Evolutionary conservation across 2,888 invertebrate genomes (phyloP), one percentile per base, ranked within the genome.

Genomic region (Tiphia femorata): DNA sequence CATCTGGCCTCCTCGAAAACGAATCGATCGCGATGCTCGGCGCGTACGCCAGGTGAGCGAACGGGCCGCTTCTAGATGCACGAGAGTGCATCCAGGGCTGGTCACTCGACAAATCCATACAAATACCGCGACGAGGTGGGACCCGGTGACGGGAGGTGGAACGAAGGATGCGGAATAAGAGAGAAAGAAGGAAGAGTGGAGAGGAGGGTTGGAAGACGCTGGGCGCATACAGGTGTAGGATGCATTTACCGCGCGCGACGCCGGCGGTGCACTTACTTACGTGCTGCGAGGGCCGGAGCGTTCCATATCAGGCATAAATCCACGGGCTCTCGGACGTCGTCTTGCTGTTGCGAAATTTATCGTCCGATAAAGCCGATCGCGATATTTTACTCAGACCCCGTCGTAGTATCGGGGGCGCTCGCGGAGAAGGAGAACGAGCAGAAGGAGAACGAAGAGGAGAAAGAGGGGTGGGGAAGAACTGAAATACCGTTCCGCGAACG

Each of bases 291-390:
- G 40, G 21, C 33, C 43, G 38, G 48, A 8, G 30, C 49, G 49
- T n/a, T 33, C 41, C 33, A 49, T 59, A 64, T 64, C 48, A 46
- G 37, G 37, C 50, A 59, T 64, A 64, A 63, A 63, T 64, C 53
- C 43, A 20, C 17, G 21, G 3, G 30, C 29, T 21, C n/a, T n/a
- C n/a, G n/a, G 58, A 52, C 56, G 56, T 49, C 33, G 41, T 59
- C 47, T 50, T 43, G 54, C 41, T 48, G 46, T 49, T 51, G 52
- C 50, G 41, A 64, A 74, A 73, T 75, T 75, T 75, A 74, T 75
- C 68, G 68, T 51, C 51, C 71, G 67, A 72, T 62, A 71, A 66
- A 70, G 65, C 61, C 56, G 64, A 62, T 64, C 63, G 67, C 63
- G 62, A 58, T 68, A 63, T 73, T 69, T 64, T 54, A 60, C 65